Evolutionary conservation across 2,888 invertebrate genomes (phyloP), one percentile per base, ranked within the genome.

Genomic region (Drosophila sordidula): DNA sequence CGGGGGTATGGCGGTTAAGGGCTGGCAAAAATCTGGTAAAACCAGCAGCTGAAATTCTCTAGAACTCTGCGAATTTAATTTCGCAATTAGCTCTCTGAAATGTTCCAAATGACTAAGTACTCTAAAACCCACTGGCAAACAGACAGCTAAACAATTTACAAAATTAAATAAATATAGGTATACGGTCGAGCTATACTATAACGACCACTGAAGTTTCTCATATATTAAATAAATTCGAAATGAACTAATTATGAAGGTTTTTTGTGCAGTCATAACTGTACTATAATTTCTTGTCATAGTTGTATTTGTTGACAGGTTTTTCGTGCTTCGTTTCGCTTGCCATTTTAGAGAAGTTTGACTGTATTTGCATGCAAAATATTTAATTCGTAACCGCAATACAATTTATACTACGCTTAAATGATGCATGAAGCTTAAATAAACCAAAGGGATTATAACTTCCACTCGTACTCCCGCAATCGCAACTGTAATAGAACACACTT

Each of bases 391-490:
- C 50, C 54, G 18, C 66, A 54, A 34, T 47, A 16, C 36, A 58
- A 36, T 70, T 75, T 65, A 65, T 62, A 45, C 38, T 57, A 45
- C 38, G 49, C 18, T 66, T 62, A 57, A 77, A 77, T 77, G 56
- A 65, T 63, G 68, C 65, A 68, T 67, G 49, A 56, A 62, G 58
- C 32, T 25, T 14, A 36, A 57, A 62, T 39, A 58, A 68, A 54
- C 11, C 38, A 14, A 32, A 38, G 36, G 45, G 32, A 52, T 52
- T 59, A 66, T 38, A 42, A 14, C 26, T 42, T 29, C 11, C 36
- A 34, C 22, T 50, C 16, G 29, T 29, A 34, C 11, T 38, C 29
- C 42, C 47, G n/a, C 32, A 50, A 14, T 6, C 11, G 32, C 22
- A 34, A 12, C 12, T 8, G 14, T 12, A 26, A 6, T n/a, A 26